Base-by-base conservation (phyloP, 1,140 invertebrate species). In the Liolophura sinensis region DNA sequence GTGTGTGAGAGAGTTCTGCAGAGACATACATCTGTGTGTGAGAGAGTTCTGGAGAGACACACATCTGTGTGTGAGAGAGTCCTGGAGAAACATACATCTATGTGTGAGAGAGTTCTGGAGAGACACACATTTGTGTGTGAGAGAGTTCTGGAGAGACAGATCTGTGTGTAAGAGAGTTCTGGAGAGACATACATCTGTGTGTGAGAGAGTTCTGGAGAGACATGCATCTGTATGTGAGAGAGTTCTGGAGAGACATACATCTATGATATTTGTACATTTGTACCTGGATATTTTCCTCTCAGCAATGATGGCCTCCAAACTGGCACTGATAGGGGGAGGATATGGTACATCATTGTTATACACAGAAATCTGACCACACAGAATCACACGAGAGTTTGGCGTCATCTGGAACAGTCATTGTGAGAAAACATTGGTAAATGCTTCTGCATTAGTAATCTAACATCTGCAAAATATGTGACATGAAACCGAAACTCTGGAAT, bases 351-450 rank as follows among this genome's bases (percentile, higher is more conserved):
- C 77, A 56, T 79, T 77, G 64, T 81, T 82, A 67, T 82, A 82
- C 16, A 73, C 65, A 18, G 81, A 73, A 62, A 82, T 82, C 68
- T 82, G 81, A 57, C 81, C 81, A 78, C 81, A 82, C 48, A 82
- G 69, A 59, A 82, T 74, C 18, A 82, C 70, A 73, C 79, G 74
- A 15, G 76, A 76, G 62, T 76, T 58, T 24, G 60, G 58, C 48
- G 70, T 75, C 79, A 82, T 82, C 81, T 82, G 68, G 51, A 71
- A 65, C 31, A 47, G n/a, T n/a, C n/a, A n/a, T n/a, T n/a, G n/a
- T n/a, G 16, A 6, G 57, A 55, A 22, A 18, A 57, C 12, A 24
- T 15, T 24, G n/a, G n/a, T n/a, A n/a, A n/a, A n/a, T n/a, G n/a
- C n/a, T 51, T n/a, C n/a, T 51, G 14, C 49, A 51, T 14, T 51